Percentiles rank a stretch among this genome's conserved stretches.
Conservation (phyloP, 2,113 vertebrate genomes). For the Pterophyllum scalare region DNA sequence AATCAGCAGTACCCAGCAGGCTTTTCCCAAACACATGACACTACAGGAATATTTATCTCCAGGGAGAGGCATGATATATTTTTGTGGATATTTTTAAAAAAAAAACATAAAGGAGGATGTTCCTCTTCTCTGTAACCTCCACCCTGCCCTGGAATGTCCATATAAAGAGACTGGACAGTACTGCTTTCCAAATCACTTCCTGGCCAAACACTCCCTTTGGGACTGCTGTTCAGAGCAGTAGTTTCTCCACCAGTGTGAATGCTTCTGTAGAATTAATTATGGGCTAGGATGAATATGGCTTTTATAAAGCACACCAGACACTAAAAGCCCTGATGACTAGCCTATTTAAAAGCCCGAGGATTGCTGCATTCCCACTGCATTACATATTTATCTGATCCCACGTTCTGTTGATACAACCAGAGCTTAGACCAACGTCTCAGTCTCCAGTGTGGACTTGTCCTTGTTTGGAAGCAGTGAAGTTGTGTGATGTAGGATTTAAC, state of each 20-base stretch:
- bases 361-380: conserved; percentile 39
- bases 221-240: conserved; percentile 6
- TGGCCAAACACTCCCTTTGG: conserved; percentile 33
- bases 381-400: conserved; percentile 42
- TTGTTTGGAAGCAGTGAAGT: conserved; percentile 70
- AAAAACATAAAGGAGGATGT: conserved; percentile 10
- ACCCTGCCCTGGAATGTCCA: conserved; percentile 72
- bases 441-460: conserved; percentile 61
- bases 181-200: conserved; percentile 66
- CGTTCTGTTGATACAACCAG: conserved; percentile 66
- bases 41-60: not conserved
- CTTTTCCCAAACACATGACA: not conserved
- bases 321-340: conserved; percentile 1
- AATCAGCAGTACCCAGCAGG: not conserved
- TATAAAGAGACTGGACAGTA: conserved; percentile 58
- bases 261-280: conserved; percentile 27
- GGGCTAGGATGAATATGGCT: conserved; percentile 46
- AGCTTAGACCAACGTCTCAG: conserved; percentile 48
- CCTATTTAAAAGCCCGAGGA: conserved; percentile 4
- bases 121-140: conserved; percentile 38
- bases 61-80: not conserved
- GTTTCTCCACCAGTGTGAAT: conserved; percentile 26
- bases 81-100: not conserved
- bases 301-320: conserved; percentile 24
- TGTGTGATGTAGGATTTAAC: conserved; percentile 25